phyloP scores from a whole-genome alignment of 1,140 invertebrate species.

The Drosophila virilis region DNA sequence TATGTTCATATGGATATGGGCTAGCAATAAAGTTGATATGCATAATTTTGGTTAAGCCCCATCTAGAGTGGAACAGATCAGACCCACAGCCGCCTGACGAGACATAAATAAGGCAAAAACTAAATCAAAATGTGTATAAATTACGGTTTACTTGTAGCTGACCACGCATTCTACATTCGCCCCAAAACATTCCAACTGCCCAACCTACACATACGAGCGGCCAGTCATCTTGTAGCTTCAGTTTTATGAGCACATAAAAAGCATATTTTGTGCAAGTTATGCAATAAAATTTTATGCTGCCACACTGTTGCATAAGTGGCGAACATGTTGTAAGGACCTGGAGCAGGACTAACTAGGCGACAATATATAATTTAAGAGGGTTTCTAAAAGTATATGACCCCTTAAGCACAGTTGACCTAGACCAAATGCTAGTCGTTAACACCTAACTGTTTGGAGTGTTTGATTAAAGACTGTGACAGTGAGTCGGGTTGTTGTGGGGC shows the following conservation, averaged over 20 bases:
- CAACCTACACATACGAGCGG: conserved; percentile 1
- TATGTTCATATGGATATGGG: conserved; percentile 47
- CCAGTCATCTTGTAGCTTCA: conserved; percentile 29
- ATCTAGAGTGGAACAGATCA: conserved; percentile 43
- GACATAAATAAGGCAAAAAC: conserved; percentile 35
- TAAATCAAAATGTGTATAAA: conserved; percentile 69
- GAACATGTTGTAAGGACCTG: conserved; percentile 58
- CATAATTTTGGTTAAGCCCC: conserved; percentile 74
- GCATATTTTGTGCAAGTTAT: conserved; percentile 62
- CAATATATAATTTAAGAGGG: conserved; percentile 51
- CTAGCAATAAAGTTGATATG: conserved; percentile 73
- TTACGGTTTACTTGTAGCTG: conserved; percentile 55
- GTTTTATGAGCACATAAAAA: conserved; percentile 60
- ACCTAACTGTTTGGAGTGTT: conserved; percentile 44
- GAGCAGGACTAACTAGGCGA: conserved; percentile 52
- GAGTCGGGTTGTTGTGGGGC: not conserved
- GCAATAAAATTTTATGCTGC: conserved; percentile 77
- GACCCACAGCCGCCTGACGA: conserved; percentile 14
- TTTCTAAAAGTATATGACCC: conserved; percentile 47
- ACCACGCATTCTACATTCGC: not conserved
- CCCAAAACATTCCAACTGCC: not conserved
- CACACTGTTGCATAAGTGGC: conserved; percentile 79
- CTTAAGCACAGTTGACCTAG: conserved; percentile 39
- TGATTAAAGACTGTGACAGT: conserved; percentile 26
- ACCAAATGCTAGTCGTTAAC: conserved; percentile 52